Evolutionary conservation across 2,888 invertebrate genomes (phyloP), one percentile per base, ranked within the genome.

Genomic region (Sinotaia quadrata): DNA sequence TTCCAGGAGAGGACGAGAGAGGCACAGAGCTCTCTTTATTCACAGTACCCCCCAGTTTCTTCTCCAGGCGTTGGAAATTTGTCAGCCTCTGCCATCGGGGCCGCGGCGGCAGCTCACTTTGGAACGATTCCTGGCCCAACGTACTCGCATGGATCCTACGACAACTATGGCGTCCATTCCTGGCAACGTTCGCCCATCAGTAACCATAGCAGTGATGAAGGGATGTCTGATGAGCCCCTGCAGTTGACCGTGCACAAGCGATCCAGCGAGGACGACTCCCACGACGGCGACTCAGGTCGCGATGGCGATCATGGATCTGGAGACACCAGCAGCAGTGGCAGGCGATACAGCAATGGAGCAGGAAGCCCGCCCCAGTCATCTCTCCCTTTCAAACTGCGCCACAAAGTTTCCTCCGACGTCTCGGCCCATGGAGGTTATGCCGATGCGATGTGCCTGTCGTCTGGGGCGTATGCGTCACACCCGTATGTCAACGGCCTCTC

Each of bases 311-410:
- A 44, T 2, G 66, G 70, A 37, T 60, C 66, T 2, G 71, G 63
- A 27, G 63, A 49, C 37, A 58, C 52, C 36, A 68, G 37, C 49
- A 68, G 60, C 59, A 33, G 51, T 34, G n/a, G 33, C 21, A n/a
- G n/a, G n/a, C 60, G 56, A 18, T 67, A 66, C 58, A 67, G 29
- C 31, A 70, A 54, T 4, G 61, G 44, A 33, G 73, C 58, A 65
- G 47, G 54, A 69, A 78, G 71, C 71, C 78, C 65, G 37, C 78
- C 72, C 5, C 73, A 78, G 21, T 73, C 81, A 49, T 77, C 82
- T 33, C 71, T 84, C 62, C 84, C 84, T 56, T 76, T 80, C 18
- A 84, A 84, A 66, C 72, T 84, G 31, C 75, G 84, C 49, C 83
- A 83, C 72, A 84, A 84, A 47, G 41, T 71, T 18, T 70, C 73